These are phyloP conservation scores for Hoplias malabaricus DNA, from an alignment of 2,113 vertebrate species.

Conservation along the genomic window DNA sequence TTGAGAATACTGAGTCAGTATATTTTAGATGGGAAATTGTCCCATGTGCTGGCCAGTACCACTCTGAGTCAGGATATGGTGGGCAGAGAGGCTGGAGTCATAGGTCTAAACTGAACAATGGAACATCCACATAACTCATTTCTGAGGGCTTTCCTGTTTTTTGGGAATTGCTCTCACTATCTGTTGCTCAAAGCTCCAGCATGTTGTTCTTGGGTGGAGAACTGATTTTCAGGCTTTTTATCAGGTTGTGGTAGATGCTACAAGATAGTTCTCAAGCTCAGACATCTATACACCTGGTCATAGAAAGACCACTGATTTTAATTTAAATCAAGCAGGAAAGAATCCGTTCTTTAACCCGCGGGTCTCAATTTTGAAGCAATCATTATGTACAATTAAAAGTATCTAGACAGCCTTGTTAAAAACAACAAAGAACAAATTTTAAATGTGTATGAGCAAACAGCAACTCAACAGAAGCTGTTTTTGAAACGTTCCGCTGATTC, in stretches of 20 bases:
- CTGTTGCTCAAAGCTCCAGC: not conserved
- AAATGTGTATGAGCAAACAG: no score
- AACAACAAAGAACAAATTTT: no score
- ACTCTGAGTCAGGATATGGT: not conserved
- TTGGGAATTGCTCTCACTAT: slow-evolving; percentile 5
- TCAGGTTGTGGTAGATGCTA: not conserved
- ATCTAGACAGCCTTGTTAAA: no score
- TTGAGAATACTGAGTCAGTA: no score
- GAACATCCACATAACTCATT: slow-evolving; percentile 44
- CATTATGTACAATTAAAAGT: no score
- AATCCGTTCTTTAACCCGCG: no score
- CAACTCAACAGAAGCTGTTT: no score
- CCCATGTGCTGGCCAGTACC: not conserved
- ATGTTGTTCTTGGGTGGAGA: slow-evolving; percentile 28
- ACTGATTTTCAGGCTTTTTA: not conserved
- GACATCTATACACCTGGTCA: no score
- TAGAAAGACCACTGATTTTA: no score
- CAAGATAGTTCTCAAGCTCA: not conserved
- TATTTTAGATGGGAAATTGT: not conserved
- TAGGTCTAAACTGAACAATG: slow-evolving; percentile 49
- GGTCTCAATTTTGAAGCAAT: no score
- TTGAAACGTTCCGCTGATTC: no score
- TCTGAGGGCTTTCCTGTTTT: slow-evolving; percentile 52
- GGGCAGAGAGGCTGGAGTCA: slow-evolving; percentile 32
- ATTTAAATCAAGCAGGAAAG: no score